Conservation (phyloP, 2,888 invertebrate genomes). For the Nemotelus pantherinus region DNA sequence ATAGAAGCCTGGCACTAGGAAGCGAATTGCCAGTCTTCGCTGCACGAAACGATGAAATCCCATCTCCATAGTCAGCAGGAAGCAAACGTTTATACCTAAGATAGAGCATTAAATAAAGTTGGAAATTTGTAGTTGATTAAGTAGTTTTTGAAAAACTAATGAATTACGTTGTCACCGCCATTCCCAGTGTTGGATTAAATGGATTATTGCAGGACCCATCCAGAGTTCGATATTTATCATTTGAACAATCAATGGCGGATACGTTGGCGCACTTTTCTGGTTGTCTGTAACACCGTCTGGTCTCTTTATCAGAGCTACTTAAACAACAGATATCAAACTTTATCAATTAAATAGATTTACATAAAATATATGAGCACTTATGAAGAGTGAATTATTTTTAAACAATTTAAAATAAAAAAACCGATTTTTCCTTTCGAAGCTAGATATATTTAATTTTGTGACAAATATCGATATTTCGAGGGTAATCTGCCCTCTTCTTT, state of each 20-base stretch:
- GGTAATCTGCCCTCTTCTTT: too few species aligned
- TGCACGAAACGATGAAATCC: neutral
- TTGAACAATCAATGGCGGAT: neutral
- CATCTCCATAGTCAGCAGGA: slow-evolving; percentile 4
- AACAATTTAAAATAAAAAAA: too few species aligned
- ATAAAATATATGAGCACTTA: too few species aligned
- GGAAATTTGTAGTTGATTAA: neutral
- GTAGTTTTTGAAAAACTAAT: neutral
- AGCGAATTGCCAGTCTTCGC: neutral
- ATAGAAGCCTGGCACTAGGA: slow-evolving; percentile 29
- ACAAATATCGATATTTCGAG: too few species aligned
- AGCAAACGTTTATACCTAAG: slow-evolving; percentile 10
- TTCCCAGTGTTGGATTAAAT: slow-evolving; percentile 19
- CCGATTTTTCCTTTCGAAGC: too few species aligned
- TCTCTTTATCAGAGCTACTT: too few species aligned
- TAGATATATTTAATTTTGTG: too few species aligned
- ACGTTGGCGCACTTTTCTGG: slow-evolving; percentile 12
- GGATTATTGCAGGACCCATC: slow-evolving; percentile 32
- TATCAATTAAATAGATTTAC: too few species aligned
- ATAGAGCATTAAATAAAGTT: neutral
- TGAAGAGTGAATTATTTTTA: too few species aligned
- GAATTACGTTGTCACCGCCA: slow-evolving; percentile 13
- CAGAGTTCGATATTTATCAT: slow-evolving; percentile 13
- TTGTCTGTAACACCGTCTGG: neutral
- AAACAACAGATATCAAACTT: too few species aligned